Evolutionary conservation across 1,140 invertebrate species (phyloP).

Genomic region (Orchestia grillus): DNA sequence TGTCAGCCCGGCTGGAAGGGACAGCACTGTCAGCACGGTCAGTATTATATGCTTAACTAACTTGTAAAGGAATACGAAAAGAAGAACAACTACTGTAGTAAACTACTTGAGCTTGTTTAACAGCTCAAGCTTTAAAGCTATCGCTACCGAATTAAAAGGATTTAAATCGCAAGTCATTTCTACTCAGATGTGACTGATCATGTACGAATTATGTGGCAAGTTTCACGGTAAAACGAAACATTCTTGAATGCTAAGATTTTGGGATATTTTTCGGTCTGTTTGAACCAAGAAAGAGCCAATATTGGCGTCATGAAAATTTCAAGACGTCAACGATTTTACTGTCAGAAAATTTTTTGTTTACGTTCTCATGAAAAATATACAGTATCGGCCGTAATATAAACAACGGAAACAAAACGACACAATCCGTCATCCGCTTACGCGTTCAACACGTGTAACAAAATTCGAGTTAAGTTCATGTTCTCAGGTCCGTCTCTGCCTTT

Average conservation of each 20-base stretch:
- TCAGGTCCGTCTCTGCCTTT: not conserved
- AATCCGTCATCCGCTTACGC: not conserved
- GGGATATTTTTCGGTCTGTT: too few relatives aligned
- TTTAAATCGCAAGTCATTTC: not conserved
- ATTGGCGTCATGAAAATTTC: too few relatives aligned
- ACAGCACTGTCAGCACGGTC: conserved; percentile 85
- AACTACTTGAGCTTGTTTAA: too few relatives aligned
- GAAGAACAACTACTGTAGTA: not conserved
- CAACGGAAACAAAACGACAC: too few relatives aligned
- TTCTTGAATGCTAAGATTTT: too few relatives aligned
- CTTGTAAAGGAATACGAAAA: not conserved
- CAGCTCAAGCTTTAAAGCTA: not conserved
- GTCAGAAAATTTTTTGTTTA: too few relatives aligned
- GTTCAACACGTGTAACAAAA: not conserved
- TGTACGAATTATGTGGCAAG: not conserved
- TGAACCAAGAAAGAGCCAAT: too few relatives aligned
- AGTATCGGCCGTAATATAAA: too few relatives aligned
- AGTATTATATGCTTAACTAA: conserved; percentile 70
- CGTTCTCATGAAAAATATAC: too few relatives aligned
- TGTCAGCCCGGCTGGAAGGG: conserved; percentile 93
- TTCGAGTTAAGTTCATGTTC: not conserved
- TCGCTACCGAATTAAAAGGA: not conserved
- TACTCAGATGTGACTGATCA: not conserved
- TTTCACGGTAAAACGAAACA: not conserved
- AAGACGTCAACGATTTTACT: too few relatives aligned